A percentile compares a stretch with the other conserved stretches of the same genome.
These are phyloP conservation scores for Tragelaphus scriptus DNA, from an alignment of 2,113 vertebrate genomes.

Conservation along the genomic window DNA sequence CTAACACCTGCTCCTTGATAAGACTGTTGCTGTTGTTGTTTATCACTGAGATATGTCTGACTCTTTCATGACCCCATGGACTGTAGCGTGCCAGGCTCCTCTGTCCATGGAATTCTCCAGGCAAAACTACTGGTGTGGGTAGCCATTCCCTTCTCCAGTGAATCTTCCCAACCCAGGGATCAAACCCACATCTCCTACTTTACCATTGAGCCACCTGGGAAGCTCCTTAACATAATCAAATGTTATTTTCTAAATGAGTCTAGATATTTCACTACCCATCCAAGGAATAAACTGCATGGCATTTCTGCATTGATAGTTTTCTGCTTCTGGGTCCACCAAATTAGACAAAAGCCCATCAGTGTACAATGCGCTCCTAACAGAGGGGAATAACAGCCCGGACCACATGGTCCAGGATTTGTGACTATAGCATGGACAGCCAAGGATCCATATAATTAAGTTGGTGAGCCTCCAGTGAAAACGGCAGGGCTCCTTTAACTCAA, in stretches of 20 bases:
- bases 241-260: not conserved
- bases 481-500: not conserved
- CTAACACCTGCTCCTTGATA: not conserved
- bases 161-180: not conserved
- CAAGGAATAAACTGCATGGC: not conserved
- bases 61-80: not conserved
- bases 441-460: not conserved
- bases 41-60: not conserved
- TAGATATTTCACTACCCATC: not conserved
- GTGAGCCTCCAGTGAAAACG: not conserved
- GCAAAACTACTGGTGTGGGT: not conserved
- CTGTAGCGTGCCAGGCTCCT: not conserved
- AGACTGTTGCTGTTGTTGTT: not conserved
- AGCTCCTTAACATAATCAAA: not conserved
- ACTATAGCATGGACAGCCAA: not conserved
- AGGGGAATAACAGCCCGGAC: not conserved
- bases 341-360: not conserved
- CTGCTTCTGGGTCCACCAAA: not conserved
- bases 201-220: not conserved
- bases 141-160: not conserved
- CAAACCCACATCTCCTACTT: not conserved
- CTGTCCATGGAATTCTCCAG: not conserved
- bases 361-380: not conserved
- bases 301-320: not conserved
- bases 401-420: not conserved